These are phyloP conservation scores for Thumatha senex DNA, from an alignment of 2,888 invertebrate species.

Conservation along the genomic window DNA sequence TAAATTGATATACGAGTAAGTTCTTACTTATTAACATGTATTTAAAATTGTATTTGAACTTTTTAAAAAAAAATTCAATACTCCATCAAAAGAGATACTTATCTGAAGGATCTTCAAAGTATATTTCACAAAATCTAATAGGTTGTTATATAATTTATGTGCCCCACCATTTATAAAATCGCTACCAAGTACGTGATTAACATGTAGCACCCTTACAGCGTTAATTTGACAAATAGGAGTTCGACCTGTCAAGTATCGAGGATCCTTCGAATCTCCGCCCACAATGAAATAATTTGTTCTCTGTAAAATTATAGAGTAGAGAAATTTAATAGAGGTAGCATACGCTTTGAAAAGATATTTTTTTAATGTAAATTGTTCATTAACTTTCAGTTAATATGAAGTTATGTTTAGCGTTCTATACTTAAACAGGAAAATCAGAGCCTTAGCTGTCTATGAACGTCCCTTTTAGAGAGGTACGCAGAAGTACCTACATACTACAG, in stretches of 20 bases:
- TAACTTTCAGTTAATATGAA: too few species aligned
- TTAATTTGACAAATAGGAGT: slow-evolving; percentile 59
- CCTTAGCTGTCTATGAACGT: too few species aligned
- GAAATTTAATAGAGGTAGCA: slow-evolving; percentile 19
- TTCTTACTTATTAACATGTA: too few species aligned
- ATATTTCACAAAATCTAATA: slow-evolving; percentile 17
- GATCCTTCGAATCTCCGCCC: slow-evolving; percentile 55
- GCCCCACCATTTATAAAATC: slow-evolving; percentile 36
- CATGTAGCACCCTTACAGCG: slow-evolving; percentile 27
- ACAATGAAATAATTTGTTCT: slow-evolving; percentile 30
- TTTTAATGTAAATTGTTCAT: too few species aligned
- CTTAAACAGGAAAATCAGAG: too few species aligned
- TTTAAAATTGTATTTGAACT: too few species aligned
- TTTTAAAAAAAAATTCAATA: neutral
- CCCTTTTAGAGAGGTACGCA: too few species aligned
- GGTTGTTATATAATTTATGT: slow-evolving; percentile 29
- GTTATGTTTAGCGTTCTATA: too few species aligned
- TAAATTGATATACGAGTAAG: neutral
- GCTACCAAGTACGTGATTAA: slow-evolving; percentile 44
- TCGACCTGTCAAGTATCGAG: slow-evolving; percentile 46
- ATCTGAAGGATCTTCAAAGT: slow-evolving; percentile 2
- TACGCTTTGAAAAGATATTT: too few species aligned
- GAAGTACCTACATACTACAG: too few species aligned
- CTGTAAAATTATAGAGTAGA: slow-evolving; percentile 5
- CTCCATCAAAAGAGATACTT: slow-evolving; percentile 3